Conservation (phyloP, 2,113 vertebrate genomes). For the Gnathonemus longibarbis region DNA sequence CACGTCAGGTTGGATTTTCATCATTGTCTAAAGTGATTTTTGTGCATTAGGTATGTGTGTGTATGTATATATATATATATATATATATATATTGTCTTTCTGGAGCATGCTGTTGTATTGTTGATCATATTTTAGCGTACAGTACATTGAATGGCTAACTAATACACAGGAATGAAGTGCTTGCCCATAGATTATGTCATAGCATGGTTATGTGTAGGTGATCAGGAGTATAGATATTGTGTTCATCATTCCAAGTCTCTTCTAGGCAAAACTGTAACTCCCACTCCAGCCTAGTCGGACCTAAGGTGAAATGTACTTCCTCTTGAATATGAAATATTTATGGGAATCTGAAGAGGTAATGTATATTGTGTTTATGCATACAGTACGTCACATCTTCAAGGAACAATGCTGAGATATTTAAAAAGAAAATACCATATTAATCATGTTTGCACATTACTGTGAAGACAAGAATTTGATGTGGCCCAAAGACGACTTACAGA, state of each 20-base stretch:
- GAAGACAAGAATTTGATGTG: constrained; percentile 54
- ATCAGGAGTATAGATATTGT: constrained; percentile 47
- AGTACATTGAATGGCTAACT: constrained; percentile 60
- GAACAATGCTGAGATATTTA: constrained; percentile 50
- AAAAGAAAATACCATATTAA: constrained; percentile 62
- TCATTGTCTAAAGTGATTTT: constrained; percentile 30
- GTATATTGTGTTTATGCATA: constrained; percentile 50
- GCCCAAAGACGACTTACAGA: constrained; percentile 29
- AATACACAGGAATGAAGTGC: constrained; percentile 53
- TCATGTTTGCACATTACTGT: constrained; percentile 63
- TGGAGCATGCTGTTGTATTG: constrained; percentile 57
- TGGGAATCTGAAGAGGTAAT: constrained; percentile 63
- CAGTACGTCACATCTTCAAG: constrained; percentile 62
- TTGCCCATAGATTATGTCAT: constrained; percentile 43
- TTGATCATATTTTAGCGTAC: constrained; percentile 58
- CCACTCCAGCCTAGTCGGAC: constrained; percentile 49
- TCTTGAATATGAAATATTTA: constrained; percentile 70
- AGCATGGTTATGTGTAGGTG: constrained; percentile 71
- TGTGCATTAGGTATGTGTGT: constrained; percentile 9
- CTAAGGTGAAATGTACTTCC: constrained; percentile 60
- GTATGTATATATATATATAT: neutral
- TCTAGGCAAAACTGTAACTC: constrained; percentile 57
- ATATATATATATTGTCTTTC: constrained; percentile 36
- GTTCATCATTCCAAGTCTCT: constrained; percentile 74
- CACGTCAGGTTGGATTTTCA: constrained; percentile 10